Evolutionary conservation across 2,888 invertebrate species (phyloP), one percentile per base, ranked within the genome.

Genomic region (Tetragonula carbonaria): DNA sequence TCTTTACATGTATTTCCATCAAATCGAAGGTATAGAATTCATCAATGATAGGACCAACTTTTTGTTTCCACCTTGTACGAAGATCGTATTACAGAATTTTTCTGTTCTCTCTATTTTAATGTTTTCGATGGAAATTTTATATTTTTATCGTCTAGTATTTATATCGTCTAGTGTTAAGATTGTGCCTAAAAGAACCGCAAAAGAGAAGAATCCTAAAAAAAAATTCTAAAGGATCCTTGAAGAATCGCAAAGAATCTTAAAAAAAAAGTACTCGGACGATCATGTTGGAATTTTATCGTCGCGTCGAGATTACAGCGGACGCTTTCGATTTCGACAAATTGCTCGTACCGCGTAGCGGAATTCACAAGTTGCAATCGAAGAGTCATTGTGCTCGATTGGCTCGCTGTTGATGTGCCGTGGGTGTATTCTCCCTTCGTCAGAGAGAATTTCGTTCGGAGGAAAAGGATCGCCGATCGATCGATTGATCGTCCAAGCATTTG

Each of bases 341-440:
- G 59, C n/a, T 68, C 13, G 21, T 4, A 13, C 8, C 4, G 45
- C 45, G 33, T 16, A 2, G 2, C 16, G 33, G 50, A 16, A 28
- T 45, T 28, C 33, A 16, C 8, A 28, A 14, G 14, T 50, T 11
- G 65, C 76, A 45, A 81, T 65, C 75, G 11, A 67, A 79, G n/a
- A 84, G 88, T 88, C 88, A 88, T 82, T 70, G 72, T 51, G 55
- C 57, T 70, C 86, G 80, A 88, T 88, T 86, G 80, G 74, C 28
- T 23, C 53, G 51, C 74, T 2, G 73, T 33, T 62, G 18, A 21
- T 33, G 5, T 2, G 18, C 38, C 21, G 23, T 63, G 8, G 28
- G 63, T 28, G 18, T 28, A 28, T 28, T 28, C 28, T 28, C 28
- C 28, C 28, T 79, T 85, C 72, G 55, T 14, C 28, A 16, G 18